A percentile compares a stretch with the other conserved stretches of the same genome.
Evolutionary conservation across 2,113 vertebrate species (phyloP).

Genomic region (Phainopepla nitens): DNA sequence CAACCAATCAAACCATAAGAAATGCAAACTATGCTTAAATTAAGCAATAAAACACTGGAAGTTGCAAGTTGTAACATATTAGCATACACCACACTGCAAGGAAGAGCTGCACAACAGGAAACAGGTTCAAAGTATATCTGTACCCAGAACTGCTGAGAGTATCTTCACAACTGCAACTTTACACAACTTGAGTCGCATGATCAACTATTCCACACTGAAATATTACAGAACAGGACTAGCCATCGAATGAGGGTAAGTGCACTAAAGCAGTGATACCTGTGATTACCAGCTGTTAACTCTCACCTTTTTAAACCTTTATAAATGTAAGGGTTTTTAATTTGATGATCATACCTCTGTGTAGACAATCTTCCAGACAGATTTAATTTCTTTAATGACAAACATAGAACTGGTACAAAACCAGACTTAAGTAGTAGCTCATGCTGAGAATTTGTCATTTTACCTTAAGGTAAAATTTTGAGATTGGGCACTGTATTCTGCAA

Average conservation of each 20-base stretch:
- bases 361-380: background rate
- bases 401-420: background rate
- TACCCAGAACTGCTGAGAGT: background rate
- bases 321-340: background rate
- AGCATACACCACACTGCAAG: background rate
- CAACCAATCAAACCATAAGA: constrained; percentile 51
- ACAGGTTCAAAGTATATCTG: background rate
- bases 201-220: background rate
- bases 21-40: constrained; percentile 38
- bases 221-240: background rate
- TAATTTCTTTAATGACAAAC: background rate
- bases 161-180: background rate
- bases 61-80: constrained; percentile 20
- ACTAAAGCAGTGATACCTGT: background rate
- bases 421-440: background rate
- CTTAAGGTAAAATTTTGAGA: background rate
- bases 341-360: background rate
- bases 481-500: background rate
- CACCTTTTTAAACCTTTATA: background rate
- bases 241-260: background rate
- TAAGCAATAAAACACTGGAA: constrained; percentile 43
- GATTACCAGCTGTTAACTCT: background rate
- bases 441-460: background rate
- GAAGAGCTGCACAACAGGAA: constrained; percentile 11
- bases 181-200: background rate